These are phyloP conservation scores for Psittacula derbiana DNA, from an alignment of 2,797 vertebrate species.

Conservation along the genomic window DNA sequence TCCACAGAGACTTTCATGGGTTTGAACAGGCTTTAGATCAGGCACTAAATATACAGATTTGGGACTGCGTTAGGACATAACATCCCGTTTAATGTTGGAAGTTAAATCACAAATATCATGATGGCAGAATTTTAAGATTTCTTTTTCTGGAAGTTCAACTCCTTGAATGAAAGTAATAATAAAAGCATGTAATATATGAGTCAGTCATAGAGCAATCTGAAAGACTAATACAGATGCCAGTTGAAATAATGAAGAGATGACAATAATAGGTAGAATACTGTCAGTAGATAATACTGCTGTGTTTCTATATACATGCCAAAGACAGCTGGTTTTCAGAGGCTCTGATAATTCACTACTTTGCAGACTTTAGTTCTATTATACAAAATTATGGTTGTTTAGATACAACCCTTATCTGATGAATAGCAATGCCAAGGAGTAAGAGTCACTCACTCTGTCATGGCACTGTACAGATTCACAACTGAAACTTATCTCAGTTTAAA, in stretches of 20 bases:
- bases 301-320: not conserved
- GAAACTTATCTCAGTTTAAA: not conserved
- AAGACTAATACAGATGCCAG: not conserved
- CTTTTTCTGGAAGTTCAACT: conserved; percentile 7
- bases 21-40: conserved; percentile 18
- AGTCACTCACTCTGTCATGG: not conserved
- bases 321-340: not conserved
- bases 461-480: not conserved
- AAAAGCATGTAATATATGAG: not conserved
- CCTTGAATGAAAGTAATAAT: conserved; percentile 2
- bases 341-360: not conserved
- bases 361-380: not conserved
- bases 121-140: not conserved
- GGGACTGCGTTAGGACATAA: not conserved
- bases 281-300: not conserved
- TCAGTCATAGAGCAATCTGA: not conserved
- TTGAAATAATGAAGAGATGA: conserved; percentile 11
- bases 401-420: not conserved
- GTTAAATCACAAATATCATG: not conserved
- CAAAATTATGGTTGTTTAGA: not conserved
- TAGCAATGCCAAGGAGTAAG: not conserved
- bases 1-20: not conserved
- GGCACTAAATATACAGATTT: not conserved
- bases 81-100: not conserved
- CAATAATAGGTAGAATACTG: not conserved